Evolutionary conservation across 2,888 invertebrate species (phyloP).

Genomic region (Cetonia aurata): DNA sequence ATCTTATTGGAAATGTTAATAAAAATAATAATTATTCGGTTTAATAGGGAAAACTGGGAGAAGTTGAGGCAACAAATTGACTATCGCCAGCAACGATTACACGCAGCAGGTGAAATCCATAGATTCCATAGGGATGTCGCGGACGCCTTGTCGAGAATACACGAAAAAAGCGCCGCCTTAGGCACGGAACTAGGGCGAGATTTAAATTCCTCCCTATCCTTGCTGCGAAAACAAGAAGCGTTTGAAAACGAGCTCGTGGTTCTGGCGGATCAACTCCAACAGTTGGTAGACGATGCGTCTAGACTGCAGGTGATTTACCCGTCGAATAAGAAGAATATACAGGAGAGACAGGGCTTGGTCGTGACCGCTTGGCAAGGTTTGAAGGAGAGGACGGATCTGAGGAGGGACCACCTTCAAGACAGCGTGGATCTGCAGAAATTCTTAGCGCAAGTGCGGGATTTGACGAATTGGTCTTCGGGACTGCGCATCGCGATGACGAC

Average conservation of each 20-base stretch:
- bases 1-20: no score
- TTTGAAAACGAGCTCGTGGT: constrained; percentile 94
- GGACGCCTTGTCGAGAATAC: constrained; percentile 89
- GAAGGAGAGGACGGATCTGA: constrained; percentile 83
- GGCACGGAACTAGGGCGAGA: constrained; percentile 85
- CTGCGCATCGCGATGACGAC: constrained; percentile 82
- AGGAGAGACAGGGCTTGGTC: constrained; percentile 87
- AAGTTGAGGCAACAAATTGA: constrained; percentile 88
- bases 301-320: constrained; percentile 90
- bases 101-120: constrained; percentile 97
- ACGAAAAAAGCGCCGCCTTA: constrained; percentile 89
- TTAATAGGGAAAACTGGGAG: constrained; percentile 83
- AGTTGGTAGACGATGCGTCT: constrained; percentile 93
- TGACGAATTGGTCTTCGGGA: constrained; percentile 89
- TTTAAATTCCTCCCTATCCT: constrained; percentile 85
- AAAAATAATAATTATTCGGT: not conserved
- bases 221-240: constrained; percentile 89
- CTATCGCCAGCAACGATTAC: constrained; percentile 86
- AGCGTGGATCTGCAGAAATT: constrained; percentile 92
- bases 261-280: constrained; percentile 90
- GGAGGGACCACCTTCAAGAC: constrained; percentile 85
- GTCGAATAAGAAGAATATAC: constrained; percentile 90
- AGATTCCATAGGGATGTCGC: constrained; percentile 96
- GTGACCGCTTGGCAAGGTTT: constrained; percentile 83
- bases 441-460: constrained; percentile 84